Evolutionary conservation across 30 jellyfish, hydroid and myxozoan genomes (phyloP).

Genomic region (Clytia hemisphaerica): DNA sequence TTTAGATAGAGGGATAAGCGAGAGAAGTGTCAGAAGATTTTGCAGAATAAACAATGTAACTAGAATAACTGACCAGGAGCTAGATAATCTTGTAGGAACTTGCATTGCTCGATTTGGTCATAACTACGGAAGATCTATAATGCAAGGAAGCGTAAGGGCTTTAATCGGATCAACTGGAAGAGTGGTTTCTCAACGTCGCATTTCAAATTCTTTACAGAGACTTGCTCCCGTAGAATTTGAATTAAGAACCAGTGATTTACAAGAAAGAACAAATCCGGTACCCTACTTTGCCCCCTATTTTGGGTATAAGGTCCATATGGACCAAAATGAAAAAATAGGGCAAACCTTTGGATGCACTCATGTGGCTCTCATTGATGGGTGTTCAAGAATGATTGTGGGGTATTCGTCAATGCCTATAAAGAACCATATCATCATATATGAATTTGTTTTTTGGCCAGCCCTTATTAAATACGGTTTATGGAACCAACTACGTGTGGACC

Average conservation of each 20-base stretch:
- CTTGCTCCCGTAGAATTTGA: slow-evolving; percentile 6
- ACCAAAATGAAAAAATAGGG: neutral
- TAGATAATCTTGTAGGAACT: neutral
- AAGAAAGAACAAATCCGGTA: slow-evolving; percentile 1
- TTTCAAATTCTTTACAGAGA: neutral
- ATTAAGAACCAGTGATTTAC: neutral
- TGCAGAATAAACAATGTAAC: neutral
- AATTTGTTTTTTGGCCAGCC: slow-evolving; percentile 2
- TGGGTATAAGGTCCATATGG: slow-evolving; percentile 7
- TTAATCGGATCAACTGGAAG: neutral
- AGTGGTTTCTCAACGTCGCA: neutral
- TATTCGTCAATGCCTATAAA: neutral
- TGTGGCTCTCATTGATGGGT: slow-evolving; percentile 5
- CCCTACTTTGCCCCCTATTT: no score
- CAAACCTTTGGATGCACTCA: slow-evolving; percentile 1
- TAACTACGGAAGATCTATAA: slow-evolving; percentile 1
- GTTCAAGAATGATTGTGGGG: slow-evolving; percentile 6
- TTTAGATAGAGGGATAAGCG: neutral
- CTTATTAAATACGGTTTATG: neutral
- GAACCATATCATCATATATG: neutral
- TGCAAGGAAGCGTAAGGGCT: slow-evolving; percentile 8
- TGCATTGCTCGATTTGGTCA: neutral
- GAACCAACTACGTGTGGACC: slow-evolving; percentile 4
- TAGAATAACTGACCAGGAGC: neutral
- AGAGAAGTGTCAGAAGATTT: slow-evolving; percentile 4